Conservation (phyloP, 53 echinoderm and acorn worm species). For the Henricia sp. region DNA sequence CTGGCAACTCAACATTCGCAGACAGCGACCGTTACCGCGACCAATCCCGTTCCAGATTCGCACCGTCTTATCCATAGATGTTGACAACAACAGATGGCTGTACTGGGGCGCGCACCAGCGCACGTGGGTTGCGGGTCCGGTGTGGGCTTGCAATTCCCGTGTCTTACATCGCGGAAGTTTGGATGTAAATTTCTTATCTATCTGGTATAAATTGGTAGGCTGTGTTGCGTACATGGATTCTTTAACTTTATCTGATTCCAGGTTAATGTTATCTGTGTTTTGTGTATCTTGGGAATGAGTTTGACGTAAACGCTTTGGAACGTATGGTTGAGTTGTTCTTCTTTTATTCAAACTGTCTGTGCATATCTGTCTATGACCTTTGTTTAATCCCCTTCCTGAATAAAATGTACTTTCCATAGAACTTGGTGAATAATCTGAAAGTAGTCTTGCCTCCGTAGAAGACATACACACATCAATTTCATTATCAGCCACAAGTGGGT, state of each 20-base stretch:
- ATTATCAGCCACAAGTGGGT: not conserved
- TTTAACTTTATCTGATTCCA: not conserved
- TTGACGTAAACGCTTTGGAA: conserved; percentile 35
- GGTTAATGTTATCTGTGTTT: not conserved
- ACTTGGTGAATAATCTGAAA: no score
- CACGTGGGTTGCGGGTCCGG: conserved; percentile 71
- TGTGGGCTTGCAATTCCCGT: conserved; percentile 36
- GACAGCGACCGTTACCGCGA: conserved; percentile 71
- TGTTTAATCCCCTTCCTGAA: no score
- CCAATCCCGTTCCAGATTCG: conserved; percentile 67
- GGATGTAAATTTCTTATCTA: conserved; percentile 12
- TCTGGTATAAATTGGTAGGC: conserved; percentile 18
- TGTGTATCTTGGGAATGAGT: not conserved
- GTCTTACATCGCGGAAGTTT: conserved; percentile 44
- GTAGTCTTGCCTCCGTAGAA: not conserved
- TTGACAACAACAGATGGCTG: conserved; percentile 87
- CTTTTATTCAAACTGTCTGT: not conserved
- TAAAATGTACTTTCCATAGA: no score
- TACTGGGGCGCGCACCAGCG: conserved; percentile 78
- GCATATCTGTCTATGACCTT: no score
- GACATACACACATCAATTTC: not conserved
- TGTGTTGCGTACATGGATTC: conserved; percentile 34
- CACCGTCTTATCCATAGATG: conserved; percentile 84
- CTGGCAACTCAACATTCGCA: conserved; percentile 79
- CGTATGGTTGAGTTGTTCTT: conserved; percentile 36